phyloP scores from a whole-genome alignment of 92 coral and sea anemone species.

The Parazoanthus atlanticus region DNA sequence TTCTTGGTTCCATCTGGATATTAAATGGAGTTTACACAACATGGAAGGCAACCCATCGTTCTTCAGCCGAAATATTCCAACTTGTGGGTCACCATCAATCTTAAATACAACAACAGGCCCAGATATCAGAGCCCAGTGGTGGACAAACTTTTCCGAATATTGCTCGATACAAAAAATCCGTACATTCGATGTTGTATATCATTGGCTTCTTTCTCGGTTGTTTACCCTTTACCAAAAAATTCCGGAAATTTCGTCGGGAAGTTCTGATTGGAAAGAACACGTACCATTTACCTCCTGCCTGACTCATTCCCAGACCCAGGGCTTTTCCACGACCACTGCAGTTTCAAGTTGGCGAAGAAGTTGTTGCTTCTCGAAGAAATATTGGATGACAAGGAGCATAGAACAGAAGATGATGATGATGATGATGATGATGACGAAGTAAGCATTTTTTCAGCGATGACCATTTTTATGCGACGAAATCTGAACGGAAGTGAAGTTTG shows the following conservation, averaged over 20 bases:
- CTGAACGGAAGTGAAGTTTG: conserved; percentile 41
- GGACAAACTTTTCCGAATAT: too few species aligned
- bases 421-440: conserved; percentile 30
- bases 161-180: too few species aligned
- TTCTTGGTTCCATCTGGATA: too few species aligned
- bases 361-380: conserved; percentile 45
- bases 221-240: conserved; percentile 20
- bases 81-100: too few species aligned
- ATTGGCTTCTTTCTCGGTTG: not conserved
- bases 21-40: too few species aligned
- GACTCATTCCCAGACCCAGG: not conserved
- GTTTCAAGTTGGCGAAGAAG: conserved; percentile 40
- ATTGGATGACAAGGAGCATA: conserved; percentile 15
- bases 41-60: too few species aligned
- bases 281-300: conserved; percentile 9
- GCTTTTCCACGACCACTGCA: not conserved
- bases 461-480: conserved; percentile 49
- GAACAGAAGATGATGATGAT: conserved; percentile 12
- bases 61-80: too few species aligned
- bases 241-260: conserved; percentile 22
- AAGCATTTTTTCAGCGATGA: conserved; percentile 28
- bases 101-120: too few species aligned
- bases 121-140: too few species aligned
- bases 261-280: not conserved
- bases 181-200: too few species aligned